A percentile compares a stretch with the other conserved stretches of the same genome.
Conservation (phyloP, 1,140 invertebrate genomes). For the Metaphire vulgaris region DNA sequence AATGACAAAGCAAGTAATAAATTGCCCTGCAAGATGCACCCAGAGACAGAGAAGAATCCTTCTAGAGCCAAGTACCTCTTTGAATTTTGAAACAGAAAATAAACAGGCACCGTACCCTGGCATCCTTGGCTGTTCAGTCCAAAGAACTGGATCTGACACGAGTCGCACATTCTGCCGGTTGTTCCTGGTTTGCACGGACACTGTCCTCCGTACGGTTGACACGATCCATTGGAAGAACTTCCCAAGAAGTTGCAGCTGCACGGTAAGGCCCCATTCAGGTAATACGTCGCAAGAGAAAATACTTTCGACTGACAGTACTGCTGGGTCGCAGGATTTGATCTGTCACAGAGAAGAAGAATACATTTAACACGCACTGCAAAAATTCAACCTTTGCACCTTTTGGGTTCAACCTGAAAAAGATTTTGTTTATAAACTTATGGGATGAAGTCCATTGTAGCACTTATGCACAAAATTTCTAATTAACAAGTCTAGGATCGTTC, state of each 20-base stretch:
- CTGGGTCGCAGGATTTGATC: background rate
- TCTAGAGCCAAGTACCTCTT: too few relatives aligned
- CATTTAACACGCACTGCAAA: too few relatives aligned
- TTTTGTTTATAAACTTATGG: too few relatives aligned
- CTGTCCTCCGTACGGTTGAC: constrained; percentile 75
- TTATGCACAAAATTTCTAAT: too few relatives aligned
- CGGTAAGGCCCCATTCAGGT: constrained; percentile 24
- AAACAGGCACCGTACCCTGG: constrained; percentile 51
- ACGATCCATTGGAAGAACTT: constrained; percentile 47
- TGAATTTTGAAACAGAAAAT: too few relatives aligned
- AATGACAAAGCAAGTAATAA: too few relatives aligned
- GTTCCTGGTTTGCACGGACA: constrained; percentile 93
- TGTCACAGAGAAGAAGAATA: constrained; percentile 1
- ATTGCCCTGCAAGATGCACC: too few relatives aligned
- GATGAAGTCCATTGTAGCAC: too few relatives aligned
- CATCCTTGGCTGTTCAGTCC: constrained; percentile 93
- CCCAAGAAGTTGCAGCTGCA: constrained; percentile 19
- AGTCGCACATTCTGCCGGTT: constrained; percentile 81
- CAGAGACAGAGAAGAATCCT: too few relatives aligned
- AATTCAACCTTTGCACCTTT: too few relatives aligned
- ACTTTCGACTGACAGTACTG: constrained; percentile 11
- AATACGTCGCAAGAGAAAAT: constrained; percentile 25
- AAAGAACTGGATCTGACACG: constrained; percentile 89
- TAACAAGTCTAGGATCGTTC: too few relatives aligned
- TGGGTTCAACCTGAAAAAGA: too few relatives aligned